These are phyloP conservation scores for Setipinna tenuifilis DNA, from an alignment of 2,797 vertebrate species.

Conservation along the genomic window DNA sequence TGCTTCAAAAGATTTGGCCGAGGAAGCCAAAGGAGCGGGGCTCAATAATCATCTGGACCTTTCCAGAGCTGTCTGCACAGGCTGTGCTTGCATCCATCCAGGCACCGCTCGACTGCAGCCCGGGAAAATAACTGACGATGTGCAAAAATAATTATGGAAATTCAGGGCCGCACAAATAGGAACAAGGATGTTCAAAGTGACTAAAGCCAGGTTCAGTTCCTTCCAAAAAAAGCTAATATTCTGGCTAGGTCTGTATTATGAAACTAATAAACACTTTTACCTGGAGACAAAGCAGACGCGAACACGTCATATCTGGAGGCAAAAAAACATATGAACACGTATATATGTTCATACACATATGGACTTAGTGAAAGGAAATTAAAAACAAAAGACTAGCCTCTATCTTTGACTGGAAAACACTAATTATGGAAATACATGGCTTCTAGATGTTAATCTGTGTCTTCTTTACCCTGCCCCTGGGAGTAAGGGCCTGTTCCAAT, in stretches of 20 bases:
- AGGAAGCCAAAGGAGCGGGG: slow-evolving; percentile 21
- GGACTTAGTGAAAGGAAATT: slow-evolving; percentile 2
- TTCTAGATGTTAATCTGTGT: slow-evolving; percentile 6
- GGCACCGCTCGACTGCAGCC: background rate
- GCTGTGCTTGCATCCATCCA: slow-evolving; percentile 23
- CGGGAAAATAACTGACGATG: background rate
- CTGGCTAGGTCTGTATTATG: background rate
- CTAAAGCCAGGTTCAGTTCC: background rate
- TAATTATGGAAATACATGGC: slow-evolving; percentile 5
- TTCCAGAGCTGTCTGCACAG: slow-evolving; percentile 49
- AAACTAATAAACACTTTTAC: slow-evolving; percentile 13
- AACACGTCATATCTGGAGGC: background rate
- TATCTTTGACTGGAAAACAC: background rate
- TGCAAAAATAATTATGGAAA: background rate
- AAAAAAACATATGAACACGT: background rate
- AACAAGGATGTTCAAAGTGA: background rate
- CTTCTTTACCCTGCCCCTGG: slow-evolving; percentile 13
- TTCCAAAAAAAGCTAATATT: background rate
- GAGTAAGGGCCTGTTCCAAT: background rate
- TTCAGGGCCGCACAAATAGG: background rate
- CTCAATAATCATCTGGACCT: slow-evolving; percentile 44
- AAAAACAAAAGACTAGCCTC: slow-evolving; percentile 23
- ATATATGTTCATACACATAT: background rate
- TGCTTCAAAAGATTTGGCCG: slow-evolving; percentile 32
- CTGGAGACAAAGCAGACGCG: background rate